A percentile compares a stretch with the other conserved stretches of the same genome.
These are phyloP conservation scores for Sylvietta virens DNA, from an alignment of 2,113 vertebrate species.

Conservation along the genomic window DNA sequence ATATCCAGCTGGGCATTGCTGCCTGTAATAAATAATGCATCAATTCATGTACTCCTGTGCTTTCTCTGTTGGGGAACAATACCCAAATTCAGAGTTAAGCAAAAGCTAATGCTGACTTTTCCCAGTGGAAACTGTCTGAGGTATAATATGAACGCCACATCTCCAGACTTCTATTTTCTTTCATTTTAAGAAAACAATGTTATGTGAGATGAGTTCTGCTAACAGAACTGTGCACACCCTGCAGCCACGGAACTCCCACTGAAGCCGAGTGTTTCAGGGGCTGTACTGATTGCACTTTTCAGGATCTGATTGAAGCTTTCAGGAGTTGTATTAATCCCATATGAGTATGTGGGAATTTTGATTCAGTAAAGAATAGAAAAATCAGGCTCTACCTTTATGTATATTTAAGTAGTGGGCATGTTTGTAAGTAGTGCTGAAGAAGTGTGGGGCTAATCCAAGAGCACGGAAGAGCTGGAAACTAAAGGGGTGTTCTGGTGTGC, in stretches of 20 bases:
- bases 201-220: not conserved
- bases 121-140: not conserved
- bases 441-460: not conserved
- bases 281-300: slow-evolving; percentile 7
- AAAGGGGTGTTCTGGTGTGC: not conserved
- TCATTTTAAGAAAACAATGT: not conserved
- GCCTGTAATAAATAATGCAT: not conserved
- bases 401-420: not conserved
- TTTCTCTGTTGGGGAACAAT: not conserved
- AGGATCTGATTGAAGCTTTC: slow-evolving; percentile 1
- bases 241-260: not conserved
- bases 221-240: not conserved
- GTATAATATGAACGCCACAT: not conserved
- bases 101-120: not conserved
- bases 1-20: not conserved
- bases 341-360: not conserved
- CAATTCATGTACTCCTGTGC: not conserved
- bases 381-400: not conserved
- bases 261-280: not conserved
- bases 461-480: not conserved
- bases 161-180: not conserved
- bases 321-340: not conserved
- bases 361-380: not conserved
- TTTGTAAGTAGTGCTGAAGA: not conserved
- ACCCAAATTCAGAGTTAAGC: not conserved